Conservation (phyloP, 2,113 vertebrate species). For the Antechinus flavipes region DNA sequence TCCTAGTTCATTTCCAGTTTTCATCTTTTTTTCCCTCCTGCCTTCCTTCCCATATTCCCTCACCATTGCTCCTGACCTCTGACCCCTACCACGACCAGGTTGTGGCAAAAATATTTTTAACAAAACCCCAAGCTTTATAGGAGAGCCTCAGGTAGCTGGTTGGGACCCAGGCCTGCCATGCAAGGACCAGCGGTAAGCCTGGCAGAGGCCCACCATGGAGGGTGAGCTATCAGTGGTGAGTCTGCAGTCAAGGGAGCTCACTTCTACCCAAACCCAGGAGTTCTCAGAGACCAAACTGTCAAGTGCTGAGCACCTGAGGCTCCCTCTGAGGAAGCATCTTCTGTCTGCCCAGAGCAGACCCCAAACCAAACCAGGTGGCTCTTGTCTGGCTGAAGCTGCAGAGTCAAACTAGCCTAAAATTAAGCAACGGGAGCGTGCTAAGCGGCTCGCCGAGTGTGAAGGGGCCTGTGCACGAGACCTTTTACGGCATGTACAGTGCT, state of each 20-base stretch:
- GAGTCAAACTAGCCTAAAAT: constrained; percentile 7
- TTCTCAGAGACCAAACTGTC: not conserved
- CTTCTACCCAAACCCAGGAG: not conserved
- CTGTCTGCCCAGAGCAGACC: not conserved
- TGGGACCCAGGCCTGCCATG: not conserved
- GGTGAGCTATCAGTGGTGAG: not conserved
- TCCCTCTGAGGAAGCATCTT: not conserved
- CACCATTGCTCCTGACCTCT: not conserved
- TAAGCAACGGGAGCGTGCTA: not conserved
- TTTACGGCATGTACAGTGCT: not conserved
- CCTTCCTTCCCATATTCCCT: not conserved
- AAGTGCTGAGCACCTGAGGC: not conserved
- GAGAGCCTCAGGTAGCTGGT: not conserved
- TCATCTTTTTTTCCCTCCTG: not conserved
- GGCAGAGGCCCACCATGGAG: not conserved
- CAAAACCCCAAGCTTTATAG: not conserved
- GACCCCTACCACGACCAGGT: not conserved
- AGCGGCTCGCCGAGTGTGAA: not conserved
- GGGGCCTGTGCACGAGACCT: not conserved
- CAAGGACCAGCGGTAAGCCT: not conserved
- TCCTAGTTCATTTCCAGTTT: not conserved
- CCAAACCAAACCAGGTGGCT: not conserved
- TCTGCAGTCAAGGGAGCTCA: not conserved
- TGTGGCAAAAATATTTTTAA: not conserved
- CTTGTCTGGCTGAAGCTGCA: not conserved